A percentile compares a stretch with the other conserved stretches of the same genome.
Conservation (phyloP, 2,797 vertebrate genomes). For the Sternarchorhynchus goeldii region DNA sequence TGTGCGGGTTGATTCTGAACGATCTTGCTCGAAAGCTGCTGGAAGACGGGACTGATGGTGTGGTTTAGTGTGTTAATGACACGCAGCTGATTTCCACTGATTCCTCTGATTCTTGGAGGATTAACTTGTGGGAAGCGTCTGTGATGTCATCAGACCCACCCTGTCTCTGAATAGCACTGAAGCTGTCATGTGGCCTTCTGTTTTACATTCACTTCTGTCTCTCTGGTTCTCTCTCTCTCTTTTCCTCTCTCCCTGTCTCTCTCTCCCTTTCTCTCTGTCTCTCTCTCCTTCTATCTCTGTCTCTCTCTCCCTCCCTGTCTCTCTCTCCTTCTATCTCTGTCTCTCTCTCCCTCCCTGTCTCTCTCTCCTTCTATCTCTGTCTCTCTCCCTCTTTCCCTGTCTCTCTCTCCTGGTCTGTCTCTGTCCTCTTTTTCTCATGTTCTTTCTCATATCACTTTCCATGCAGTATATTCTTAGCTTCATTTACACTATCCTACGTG, state of each 20-base stretch:
- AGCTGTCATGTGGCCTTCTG: not conserved
- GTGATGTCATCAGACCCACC: conserved; percentile 8
- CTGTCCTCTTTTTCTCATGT: not conserved
- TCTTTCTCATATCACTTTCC: not conserved
- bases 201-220: conserved; percentile 4
- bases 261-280: not conserved
- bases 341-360: no score
- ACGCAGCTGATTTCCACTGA: conserved; percentile 1
- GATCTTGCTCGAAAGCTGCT: not conserved
- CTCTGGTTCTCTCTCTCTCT: not conserved
- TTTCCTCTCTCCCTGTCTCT: not conserved
- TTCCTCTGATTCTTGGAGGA: conserved; percentile 16
- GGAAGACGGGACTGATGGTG: conserved; percentile 15
- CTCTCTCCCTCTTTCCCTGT: not conserved
- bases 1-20: not conserved
- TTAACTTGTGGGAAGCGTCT: conserved; percentile 17
- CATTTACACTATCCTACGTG: conserved; percentile 21
- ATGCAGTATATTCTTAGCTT: not conserved
- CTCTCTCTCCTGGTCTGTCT: no score
- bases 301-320: no score
- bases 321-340: no score
- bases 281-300: not conserved
- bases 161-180: conserved; percentile 18
- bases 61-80: not conserved
- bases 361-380: no score